Conservation (phyloP, 2,797 vertebrate species). For the Mastacembelus armatus region DNA sequence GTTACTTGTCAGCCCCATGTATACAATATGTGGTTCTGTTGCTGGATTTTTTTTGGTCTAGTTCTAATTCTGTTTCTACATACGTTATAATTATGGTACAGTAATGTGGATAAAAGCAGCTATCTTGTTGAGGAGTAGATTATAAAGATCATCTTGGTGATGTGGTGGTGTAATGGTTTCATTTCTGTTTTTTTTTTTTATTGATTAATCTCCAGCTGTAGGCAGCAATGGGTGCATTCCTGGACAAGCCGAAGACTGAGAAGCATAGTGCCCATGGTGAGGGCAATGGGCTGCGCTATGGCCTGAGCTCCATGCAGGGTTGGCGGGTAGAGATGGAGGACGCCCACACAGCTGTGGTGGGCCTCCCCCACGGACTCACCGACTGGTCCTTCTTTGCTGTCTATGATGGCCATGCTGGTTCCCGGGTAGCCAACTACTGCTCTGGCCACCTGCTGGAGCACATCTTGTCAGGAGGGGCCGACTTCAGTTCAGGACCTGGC, state of each 20-base stretch:
- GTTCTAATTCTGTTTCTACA: neutral
- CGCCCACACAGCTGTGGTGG: constrained; percentile 96
- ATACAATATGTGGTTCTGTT: no score
- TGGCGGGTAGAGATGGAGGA: constrained; percentile 99
- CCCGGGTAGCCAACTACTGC: constrained; percentile 98
- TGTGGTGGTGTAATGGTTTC: constrained; percentile 7
- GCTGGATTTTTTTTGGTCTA: no score
- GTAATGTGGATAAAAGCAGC: neutral
- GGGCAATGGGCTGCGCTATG: constrained; percentile 94
- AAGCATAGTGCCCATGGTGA: constrained; percentile 97
- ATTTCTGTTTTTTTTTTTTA: constrained; percentile 10
- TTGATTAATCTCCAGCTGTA: constrained; percentile 78
- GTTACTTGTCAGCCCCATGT: no score
- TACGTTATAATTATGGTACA: neutral
- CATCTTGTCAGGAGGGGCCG: constrained; percentile 93
- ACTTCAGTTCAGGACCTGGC: constrained; percentile 89
- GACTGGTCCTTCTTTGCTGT: constrained; percentile 99
- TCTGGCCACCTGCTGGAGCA: constrained; percentile 97
- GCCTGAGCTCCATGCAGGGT: constrained; percentile 99
- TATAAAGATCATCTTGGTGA: constrained; percentile 11
- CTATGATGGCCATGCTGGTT: constrained; percentile 98
- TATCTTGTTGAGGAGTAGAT: neutral
- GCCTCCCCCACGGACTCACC: constrained; percentile 94
- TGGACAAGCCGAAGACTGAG: constrained; percentile 99
- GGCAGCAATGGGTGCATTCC: constrained; percentile 98